Conservation (phyloP, 2,113 vertebrate species). For the Thalassarche chlororhynchos region DNA sequence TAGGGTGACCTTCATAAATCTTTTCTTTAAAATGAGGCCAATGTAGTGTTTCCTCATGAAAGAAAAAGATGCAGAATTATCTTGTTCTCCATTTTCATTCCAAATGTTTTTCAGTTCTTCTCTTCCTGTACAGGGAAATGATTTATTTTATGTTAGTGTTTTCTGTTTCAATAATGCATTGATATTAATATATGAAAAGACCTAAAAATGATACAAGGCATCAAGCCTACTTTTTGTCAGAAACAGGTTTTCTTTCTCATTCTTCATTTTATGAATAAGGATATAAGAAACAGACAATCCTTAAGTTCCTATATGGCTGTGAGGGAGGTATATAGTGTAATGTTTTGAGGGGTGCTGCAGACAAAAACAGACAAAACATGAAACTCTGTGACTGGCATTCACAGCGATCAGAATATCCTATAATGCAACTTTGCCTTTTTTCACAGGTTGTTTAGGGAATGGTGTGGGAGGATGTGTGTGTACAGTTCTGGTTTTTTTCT, state of each 20-base stretch:
- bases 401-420: neutral
- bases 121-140: neutral
- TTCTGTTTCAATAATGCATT: neutral
- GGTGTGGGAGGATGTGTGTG: accelerated
- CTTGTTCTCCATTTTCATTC: neutral
- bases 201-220: neutral
- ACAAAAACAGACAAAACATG: neutral
- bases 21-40: neutral
- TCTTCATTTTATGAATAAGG: neutral
- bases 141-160: neutral
- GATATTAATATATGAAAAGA: neutral
- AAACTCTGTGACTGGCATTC: neutral
- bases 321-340: neutral
- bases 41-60: neutral
- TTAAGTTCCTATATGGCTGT: neutral
- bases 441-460: neutral
- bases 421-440: neutral
- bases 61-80: neutral
- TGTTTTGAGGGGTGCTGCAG: neutral
- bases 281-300: neutral
- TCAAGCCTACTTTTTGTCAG: neutral
- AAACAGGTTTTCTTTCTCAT: neutral
- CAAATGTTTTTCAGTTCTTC: neutral
- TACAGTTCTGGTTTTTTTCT: neutral
- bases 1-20: neutral